These are phyloP conservation scores for Cataglyphis rosenhaueri DNA, from an alignment of 2,888 invertebrate genomes.

Conservation along the genomic window DNA sequence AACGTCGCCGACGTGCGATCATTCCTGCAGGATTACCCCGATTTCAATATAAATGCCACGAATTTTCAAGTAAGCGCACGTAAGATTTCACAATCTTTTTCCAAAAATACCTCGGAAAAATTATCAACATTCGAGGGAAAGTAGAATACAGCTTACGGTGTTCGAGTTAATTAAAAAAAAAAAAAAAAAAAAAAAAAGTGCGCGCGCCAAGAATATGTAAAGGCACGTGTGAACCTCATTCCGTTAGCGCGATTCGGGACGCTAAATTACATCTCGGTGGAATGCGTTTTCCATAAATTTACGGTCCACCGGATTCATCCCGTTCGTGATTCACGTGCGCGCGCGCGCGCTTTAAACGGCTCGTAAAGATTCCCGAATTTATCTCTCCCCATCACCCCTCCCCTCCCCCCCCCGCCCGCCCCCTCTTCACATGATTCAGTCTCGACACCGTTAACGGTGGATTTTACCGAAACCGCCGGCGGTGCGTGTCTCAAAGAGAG, in stretches of 20 bases:
- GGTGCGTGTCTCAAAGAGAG: constrained; percentile 46
- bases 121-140: background rate
- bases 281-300: constrained; percentile 24
- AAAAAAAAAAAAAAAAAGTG: background rate
- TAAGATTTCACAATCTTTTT: background rate
- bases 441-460: constrained; percentile 54
- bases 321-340: constrained; percentile 12
- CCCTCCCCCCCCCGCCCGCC: too few species aligned
- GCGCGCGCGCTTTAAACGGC: constrained; percentile 25
- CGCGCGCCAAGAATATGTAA: background rate
- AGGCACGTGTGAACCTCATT: background rate
- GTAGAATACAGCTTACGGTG: background rate
- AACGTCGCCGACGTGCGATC: constrained; percentile 85
- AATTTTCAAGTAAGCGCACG: constrained; percentile 65
- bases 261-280: constrained; percentile 23
- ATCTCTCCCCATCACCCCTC: constrained; percentile 59
- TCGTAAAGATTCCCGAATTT: constrained; percentile 66
- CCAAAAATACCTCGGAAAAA: background rate
- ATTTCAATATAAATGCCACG: constrained; percentile 87
- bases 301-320: background rate
- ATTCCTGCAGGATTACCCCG: constrained; percentile 85
- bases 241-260: background rate
- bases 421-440: constrained; percentile 51
- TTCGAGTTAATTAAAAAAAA: background rate
- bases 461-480: constrained; percentile 33